Conservation (phyloP, 2,113 vertebrate species). For the Eleginops maclovinus region DNA sequence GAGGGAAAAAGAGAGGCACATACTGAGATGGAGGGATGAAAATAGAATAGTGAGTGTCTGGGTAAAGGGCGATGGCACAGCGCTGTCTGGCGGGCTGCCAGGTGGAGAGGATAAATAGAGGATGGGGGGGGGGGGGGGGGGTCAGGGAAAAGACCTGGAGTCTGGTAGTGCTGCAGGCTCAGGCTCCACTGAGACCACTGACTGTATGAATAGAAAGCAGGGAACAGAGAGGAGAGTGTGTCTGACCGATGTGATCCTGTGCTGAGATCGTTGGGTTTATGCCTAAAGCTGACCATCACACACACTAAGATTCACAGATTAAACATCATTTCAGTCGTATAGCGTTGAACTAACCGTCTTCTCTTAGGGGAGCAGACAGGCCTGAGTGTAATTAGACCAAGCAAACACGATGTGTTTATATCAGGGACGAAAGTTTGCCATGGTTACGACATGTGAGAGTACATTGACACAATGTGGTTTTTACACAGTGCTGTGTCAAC, state of each 20-base stretch:
- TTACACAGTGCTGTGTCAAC: too few species aligned
- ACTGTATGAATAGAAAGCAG: slow-evolving; percentile 20
- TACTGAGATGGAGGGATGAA: slow-evolving; percentile 15
- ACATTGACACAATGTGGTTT: background rate
- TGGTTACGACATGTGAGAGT: background rate
- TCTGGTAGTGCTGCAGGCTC: slow-evolving; percentile 48
- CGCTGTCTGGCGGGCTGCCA: slow-evolving; percentile 61
- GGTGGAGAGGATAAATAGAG: slow-evolving; percentile 35
- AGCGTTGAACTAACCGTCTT: background rate
- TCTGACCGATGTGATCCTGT: background rate
- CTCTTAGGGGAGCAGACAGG: too few species aligned
- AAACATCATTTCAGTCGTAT: background rate
- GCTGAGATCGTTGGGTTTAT: slow-evolving; percentile 4
- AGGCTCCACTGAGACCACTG: slow-evolving; percentile 43
- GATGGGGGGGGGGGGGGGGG: slow-evolving; percentile 21
- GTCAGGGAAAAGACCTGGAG: slow-evolving; percentile 9
- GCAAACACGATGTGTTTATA: background rate
- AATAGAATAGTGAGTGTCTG: slow-evolving; percentile 43
- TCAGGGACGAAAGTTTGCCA: background rate
- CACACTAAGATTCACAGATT: background rate
- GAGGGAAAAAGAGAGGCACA: background rate
- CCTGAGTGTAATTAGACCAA: background rate
- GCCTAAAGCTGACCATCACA: background rate
- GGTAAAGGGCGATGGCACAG: slow-evolving; percentile 37
- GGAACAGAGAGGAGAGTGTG: background rate